These are phyloP conservation scores for Spongia lamella DNA, from an alignment of 37 sponge, comb jelly and placozoan species.

Conservation along the genomic window DNA sequence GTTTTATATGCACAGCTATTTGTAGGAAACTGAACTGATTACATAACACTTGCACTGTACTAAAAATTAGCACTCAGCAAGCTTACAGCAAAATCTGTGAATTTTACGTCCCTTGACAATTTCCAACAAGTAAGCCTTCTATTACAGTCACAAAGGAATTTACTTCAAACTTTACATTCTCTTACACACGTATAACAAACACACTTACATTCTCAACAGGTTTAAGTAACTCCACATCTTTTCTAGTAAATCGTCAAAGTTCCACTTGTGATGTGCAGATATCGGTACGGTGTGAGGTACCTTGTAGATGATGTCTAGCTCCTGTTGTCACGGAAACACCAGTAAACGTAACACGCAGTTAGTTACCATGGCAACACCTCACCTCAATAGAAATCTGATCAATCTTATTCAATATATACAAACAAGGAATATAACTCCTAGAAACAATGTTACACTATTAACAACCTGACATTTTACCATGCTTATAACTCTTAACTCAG, in stretches of 20 bases:
- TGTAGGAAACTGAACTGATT: too few relatives aligned
- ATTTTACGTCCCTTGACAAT: too few relatives aligned
- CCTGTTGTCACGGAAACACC: constrained; percentile 36
- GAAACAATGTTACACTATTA: not conserved
- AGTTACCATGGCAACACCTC: not conserved
- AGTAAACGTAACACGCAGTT: not conserved
- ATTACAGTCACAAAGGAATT: too few relatives aligned
- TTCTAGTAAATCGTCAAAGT: constrained; percentile 98
- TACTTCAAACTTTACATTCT: too few relatives aligned
- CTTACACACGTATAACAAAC: not conserved
- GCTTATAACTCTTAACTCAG: too few relatives aligned
- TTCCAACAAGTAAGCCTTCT: too few relatives aligned
- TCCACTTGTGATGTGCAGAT: constrained; percentile 99
- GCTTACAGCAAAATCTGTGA: too few relatives aligned
- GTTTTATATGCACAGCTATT: too few relatives aligned
- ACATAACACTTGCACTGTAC: too few relatives aligned
- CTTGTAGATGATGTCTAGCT: constrained; percentile 95
- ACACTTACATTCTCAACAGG: constrained; percentile 82
- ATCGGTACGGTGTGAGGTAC: constrained; percentile 98
- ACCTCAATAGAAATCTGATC: constrained; percentile 97
- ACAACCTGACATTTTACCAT: too few relatives aligned
- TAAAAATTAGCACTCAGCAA: too few relatives aligned
- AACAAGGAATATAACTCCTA: constrained; percentile 92
- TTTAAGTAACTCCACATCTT: constrained; percentile 96
- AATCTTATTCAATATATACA: constrained; percentile 97